Percentiles rank a stretch among this genome's conserved stretches.
Evolutionary conservation across 2,113 vertebrate genomes (phyloP).

Genomic region (Scopus umbretta): DNA sequence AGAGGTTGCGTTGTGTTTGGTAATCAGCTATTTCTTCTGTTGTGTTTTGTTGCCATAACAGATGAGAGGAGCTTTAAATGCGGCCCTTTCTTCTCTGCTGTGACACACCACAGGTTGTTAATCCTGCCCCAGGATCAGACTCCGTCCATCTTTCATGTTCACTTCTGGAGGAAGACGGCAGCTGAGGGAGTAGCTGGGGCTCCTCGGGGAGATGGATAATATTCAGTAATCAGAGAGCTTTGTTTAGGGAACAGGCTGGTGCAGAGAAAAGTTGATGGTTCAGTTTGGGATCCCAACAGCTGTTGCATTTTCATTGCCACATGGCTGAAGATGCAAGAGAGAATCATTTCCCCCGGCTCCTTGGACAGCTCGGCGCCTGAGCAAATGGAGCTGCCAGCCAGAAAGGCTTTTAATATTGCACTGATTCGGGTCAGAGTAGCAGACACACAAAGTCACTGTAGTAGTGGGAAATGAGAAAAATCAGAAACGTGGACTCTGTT

Average conservation of each 20-base stretch:
- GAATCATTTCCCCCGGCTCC: neutral
- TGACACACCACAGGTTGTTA: slow-evolving; percentile 51
- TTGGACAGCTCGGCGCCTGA: accelerated
- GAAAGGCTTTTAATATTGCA: neutral
- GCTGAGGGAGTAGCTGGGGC: slow-evolving; percentile 12
- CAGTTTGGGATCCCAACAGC: neutral
- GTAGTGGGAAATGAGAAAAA: neutral
- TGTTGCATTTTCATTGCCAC: neutral
- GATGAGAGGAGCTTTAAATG: neutral
- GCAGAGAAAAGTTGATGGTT: neutral
- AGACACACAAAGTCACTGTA: neutral
- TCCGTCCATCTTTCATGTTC: slow-evolving; percentile 66
- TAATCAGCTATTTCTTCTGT: neutral
- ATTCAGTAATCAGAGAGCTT: slow-evolving; percentile 57
- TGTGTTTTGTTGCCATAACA: slow-evolving; percentile 34
- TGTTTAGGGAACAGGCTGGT: slow-evolving; percentile 34
- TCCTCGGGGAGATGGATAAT: slow-evolving; percentile 68
- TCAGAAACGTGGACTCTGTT: accelerated
- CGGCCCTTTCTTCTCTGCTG: slow-evolving; percentile 37
- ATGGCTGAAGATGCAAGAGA: neutral
- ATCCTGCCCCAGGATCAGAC: slow-evolving; percentile 66
- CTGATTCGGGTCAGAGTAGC: neutral
- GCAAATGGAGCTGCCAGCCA: neutral
- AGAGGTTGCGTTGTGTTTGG: neutral
- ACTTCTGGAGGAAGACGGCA: slow-evolving; percentile 56